Base-by-base conservation (phyloP, 2,888 invertebrate species). In the Idaea aversata region DNA sequence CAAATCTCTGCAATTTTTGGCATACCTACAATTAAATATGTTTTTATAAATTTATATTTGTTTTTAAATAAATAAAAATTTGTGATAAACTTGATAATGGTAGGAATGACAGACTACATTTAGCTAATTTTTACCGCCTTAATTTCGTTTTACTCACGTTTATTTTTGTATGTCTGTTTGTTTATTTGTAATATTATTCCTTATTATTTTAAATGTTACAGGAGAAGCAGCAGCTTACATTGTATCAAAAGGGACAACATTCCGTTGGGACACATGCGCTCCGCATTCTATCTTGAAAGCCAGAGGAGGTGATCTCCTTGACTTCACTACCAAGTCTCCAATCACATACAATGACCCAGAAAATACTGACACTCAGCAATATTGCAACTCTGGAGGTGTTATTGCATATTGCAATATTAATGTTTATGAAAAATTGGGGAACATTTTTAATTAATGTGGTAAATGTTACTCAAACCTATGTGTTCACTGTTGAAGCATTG, bases 261-360 rank as follows among this genome's bases (percentile, higher is more conserved):
- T 95, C 81, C 95, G 95, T 67, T 99, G 98, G 98, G 99, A 99
- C 80, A 97, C 97, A 0, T 98, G 98, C 86, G 98, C 95, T 0
- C 97, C 98, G 0, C 98, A 99, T 79, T 96, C 97, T 0, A 95
- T 99, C 65, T 86, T 99, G 3, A 93, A 93, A 70, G 94, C 97
- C 0, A 86, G 95, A n/a, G 96, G 96, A n/a, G 98, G 98, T 0
- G 95, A 96, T 74, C 84, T 96, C 5, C 69, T 91, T 1, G 77
- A 78, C 66, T 90, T 78, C 68, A 72, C 76, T 5, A 77, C 80
- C 34, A 72, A 74, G 25, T 63, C 66, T 61, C 83, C 87, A n/a
- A 72, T 93, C 10, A 84, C 81, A 63, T 93, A 93, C 72, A 90
- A 88, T 71, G 83, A 84, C 70, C 78, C 84, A 7, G 70, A 75